Conservation (phyloP, 2,888 invertebrate species). For the Embidobia sp. region DNA sequence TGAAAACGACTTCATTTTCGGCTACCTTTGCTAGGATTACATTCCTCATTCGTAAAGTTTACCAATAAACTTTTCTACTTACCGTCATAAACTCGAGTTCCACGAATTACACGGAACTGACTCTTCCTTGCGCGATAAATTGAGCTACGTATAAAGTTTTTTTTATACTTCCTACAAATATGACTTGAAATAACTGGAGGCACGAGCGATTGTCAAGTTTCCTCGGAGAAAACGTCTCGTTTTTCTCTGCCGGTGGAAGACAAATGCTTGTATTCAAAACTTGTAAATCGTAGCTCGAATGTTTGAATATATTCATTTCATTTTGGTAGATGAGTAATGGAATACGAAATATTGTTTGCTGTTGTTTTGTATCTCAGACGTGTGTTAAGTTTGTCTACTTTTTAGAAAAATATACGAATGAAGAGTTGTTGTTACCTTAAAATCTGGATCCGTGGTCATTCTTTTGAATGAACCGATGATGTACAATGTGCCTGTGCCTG, state of each 20-base stretch:
- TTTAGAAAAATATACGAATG: no score
- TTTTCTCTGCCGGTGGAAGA: no score
- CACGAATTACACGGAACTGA: constrained; percentile 41
- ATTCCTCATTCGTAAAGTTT: constrained; percentile 15
- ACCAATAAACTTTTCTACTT: constrained; percentile 49
- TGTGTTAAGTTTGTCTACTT: no score
- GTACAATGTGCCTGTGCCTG: constrained; percentile 89
- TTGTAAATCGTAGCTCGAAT: no score
- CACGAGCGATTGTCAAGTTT: constrained; percentile 2
- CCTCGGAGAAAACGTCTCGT: no score
- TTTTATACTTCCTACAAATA: constrained; percentile 45
- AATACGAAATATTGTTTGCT: no score
- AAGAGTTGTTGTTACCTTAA: constrained; percentile 88
- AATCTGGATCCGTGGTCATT: constrained; percentile 87
- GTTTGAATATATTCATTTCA: no score
- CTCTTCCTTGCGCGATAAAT: constrained; percentile 40
- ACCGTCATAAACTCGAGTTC: constrained; percentile 47
- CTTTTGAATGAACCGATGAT: constrained; percentile 91
- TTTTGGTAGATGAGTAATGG: no score
- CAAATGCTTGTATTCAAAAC: no score
- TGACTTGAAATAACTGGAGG: background rate
- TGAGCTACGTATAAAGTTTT: constrained; percentile 31
- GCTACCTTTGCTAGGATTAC: constrained; percentile 20
- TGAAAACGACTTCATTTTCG: constrained; percentile 27
- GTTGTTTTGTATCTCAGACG: no score